phyloP scores from a whole-genome alignment of 2,888 invertebrate genomes.

The Agrochola lychnidis region DNA sequence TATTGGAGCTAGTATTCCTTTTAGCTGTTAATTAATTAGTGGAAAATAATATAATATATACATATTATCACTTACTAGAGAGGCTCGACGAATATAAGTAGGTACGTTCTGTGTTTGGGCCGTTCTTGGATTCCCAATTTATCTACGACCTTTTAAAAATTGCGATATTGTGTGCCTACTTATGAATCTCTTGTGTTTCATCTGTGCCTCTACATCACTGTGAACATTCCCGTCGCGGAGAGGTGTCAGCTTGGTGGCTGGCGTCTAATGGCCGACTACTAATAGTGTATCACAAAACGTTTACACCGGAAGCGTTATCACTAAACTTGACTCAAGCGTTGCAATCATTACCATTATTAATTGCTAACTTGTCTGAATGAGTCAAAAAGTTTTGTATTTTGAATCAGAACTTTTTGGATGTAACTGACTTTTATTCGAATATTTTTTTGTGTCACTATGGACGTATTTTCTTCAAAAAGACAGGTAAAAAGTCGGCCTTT shows the following conservation, averaged over 20 bases:
- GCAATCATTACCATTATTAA: neutral
- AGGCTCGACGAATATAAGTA: neutral
- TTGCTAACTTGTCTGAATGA: neutral
- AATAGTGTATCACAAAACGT: constrained; percentile 15
- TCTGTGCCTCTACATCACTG: neutral
- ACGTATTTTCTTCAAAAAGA: too few relatives aligned
- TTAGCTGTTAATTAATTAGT: neutral
- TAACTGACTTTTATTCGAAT: too few relatives aligned
- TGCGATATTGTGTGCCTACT: neutral
- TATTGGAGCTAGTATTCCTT: neutral
- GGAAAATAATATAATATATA: neutral
- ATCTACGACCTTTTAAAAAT: neutral
- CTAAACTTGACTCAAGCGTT: neutral
- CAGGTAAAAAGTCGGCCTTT: too few relatives aligned
- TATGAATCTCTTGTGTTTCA: neutral
- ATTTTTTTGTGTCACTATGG: too few relatives aligned
- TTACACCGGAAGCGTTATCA: constrained; percentile 5
- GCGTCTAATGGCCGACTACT: neutral
- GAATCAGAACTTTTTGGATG: neutral
- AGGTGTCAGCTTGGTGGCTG: neutral
- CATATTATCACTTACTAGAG: neutral
- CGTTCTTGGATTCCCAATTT: neutral
- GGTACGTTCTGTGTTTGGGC: neutral
- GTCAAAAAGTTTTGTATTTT: neutral
- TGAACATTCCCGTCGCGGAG: neutral